These are phyloP conservation scores for Toxotes chatareus DNA, from an alignment of 2,113 vertebrate species.

Conservation along the genomic window DNA sequence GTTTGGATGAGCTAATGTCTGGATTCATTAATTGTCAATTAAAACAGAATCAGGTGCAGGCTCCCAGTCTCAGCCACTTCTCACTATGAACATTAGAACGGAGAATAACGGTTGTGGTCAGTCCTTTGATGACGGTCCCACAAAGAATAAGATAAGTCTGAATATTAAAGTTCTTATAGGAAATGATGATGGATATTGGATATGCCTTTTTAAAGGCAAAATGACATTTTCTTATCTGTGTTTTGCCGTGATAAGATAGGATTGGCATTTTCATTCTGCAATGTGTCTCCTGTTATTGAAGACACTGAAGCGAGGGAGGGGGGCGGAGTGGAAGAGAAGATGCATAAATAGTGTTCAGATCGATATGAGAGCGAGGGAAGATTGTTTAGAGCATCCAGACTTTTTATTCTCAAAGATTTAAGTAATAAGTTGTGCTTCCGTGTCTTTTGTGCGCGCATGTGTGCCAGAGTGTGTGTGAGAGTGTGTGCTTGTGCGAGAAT, in stretches of 20 bases:
- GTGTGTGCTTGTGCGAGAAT: conserved; percentile 27
- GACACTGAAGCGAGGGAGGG: neutral
- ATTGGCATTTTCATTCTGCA: conserved; percentile 41
- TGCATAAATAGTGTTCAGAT: conserved; percentile 40
- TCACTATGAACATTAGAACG: conserved; percentile 30
- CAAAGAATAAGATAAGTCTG: conserved; percentile 7
- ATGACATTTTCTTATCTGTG: conserved; percentile 35
- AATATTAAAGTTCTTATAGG: conserved; percentile 10
- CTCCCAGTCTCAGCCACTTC: conserved; percentile 30
- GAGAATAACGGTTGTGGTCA: conserved; percentile 38
- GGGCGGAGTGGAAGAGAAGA: conserved; percentile 2
- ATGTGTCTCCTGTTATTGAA: conserved; percentile 18
- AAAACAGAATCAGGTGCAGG: conserved; percentile 54
- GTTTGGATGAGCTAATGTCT: conserved; percentile 70
- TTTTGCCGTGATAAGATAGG: conserved; percentile 35
- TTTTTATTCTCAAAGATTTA: conserved; percentile 42
- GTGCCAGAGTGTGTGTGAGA: neutral
- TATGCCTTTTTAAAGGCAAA: conserved; percentile 22
- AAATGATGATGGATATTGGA: conserved; percentile 49
- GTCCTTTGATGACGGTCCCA: conserved; percentile 5
- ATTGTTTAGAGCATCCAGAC: conserved; percentile 45
- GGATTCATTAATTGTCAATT: conserved; percentile 75
- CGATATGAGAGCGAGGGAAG: conserved; percentile 24
- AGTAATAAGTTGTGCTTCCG: conserved; percentile 39
- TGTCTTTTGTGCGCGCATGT: neutral